phyloP scores from a whole-genome alignment of 2,113 vertebrate genomes.

The Laticauda colubrina region DNA sequence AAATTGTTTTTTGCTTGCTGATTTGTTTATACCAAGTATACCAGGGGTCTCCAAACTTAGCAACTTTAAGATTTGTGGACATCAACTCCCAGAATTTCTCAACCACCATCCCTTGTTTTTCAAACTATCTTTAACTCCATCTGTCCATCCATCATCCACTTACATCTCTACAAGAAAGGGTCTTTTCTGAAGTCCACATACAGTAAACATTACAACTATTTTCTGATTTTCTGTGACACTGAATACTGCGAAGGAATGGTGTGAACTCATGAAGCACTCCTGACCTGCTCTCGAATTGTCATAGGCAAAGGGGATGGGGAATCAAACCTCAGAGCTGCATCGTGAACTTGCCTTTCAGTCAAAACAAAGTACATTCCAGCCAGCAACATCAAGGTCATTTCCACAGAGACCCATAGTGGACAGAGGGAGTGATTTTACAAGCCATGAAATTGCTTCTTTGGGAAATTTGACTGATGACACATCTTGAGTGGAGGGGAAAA shows the following conservation, averaged over 20 bases:
- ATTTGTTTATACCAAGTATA: neutral
- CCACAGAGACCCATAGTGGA: no score
- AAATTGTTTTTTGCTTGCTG: neutral
- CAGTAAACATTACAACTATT: slow-evolving; percentile 42
- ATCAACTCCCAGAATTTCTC: neutral
- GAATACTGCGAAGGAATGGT: slow-evolving; percentile 46
- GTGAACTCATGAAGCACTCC: no score
- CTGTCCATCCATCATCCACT: neutral
- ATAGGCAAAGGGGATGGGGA: no score
- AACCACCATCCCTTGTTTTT: slow-evolving; percentile 30
- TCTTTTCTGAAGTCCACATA: neutral
- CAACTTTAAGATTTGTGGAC: neutral
- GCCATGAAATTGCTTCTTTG: no score
- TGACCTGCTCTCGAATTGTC: no score
- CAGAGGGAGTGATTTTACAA: no score
- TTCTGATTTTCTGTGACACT: slow-evolving; percentile 54
- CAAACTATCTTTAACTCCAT: slow-evolving; percentile 27
- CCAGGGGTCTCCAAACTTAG: neutral
- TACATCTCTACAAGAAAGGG: slow-evolving; percentile 36
- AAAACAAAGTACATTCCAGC: no score
- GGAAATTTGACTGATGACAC: no score
- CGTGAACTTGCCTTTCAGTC: no score
- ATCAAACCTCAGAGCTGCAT: no score
- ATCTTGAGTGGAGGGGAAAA: no score
- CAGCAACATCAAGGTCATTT: no score